Evolutionary conservation across 2,113 vertebrate species (phyloP).

Genomic region (Cairina moschata): DNA sequence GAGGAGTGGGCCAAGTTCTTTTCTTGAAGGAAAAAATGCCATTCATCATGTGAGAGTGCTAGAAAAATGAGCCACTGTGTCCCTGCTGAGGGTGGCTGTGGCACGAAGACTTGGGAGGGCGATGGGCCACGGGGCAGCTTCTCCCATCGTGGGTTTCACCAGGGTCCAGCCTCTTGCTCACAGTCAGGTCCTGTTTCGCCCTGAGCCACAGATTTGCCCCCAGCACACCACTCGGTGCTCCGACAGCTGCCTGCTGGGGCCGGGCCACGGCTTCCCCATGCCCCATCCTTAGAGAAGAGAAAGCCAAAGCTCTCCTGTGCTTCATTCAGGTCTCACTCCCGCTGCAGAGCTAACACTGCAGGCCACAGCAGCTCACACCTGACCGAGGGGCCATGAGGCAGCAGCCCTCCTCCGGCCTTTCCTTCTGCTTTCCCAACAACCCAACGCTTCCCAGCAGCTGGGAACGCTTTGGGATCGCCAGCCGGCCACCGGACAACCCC

Average conservation of each 20-base stretch:
- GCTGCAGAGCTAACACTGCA: neutral
- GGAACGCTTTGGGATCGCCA: neutral
- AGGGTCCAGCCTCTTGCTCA: accelerated
- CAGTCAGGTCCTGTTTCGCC: neutral
- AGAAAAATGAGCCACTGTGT: neutral
- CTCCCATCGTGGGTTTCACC: neutral
- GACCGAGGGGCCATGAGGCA: accelerated
- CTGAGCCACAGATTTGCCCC: neutral
- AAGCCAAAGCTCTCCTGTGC: accelerated
- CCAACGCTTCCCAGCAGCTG: neutral
- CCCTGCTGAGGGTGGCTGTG: neutral
- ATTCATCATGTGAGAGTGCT: neutral
- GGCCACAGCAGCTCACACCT: neutral
- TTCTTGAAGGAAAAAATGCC: neutral
- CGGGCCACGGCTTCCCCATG: accelerated
- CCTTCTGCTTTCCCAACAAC: neutral
- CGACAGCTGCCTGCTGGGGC: neutral
- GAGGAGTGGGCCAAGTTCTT: neutral
- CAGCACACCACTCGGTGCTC: neutral
- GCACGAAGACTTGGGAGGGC: accelerated
- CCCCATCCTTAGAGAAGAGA: neutral
- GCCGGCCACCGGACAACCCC: accelerated
- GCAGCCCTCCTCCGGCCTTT: neutral
- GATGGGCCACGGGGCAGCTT: accelerated
- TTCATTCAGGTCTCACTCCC: neutral